phyloP scores from a whole-genome alignment of 2,888 invertebrate genomes.

The Caenorhabditis macrosperma region DNA sequence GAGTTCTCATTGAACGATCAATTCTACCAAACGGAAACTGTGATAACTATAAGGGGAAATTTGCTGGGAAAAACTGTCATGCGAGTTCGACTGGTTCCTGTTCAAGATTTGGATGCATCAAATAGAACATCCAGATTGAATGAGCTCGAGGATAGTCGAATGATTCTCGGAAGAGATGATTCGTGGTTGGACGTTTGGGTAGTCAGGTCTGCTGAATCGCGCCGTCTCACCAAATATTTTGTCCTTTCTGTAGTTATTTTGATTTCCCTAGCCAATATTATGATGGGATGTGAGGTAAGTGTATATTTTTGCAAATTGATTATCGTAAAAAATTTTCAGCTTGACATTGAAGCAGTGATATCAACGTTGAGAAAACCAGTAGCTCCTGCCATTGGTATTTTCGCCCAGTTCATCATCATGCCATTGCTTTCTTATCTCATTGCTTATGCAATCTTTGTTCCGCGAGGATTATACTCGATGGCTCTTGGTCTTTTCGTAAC shows the following conservation, averaged over 20 bases:
- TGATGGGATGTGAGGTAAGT: constrained; percentile 79
- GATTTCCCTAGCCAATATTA: constrained; percentile 77
- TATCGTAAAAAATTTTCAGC: constrained; percentile 58
- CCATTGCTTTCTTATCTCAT: constrained; percentile 81
- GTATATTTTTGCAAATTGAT: not conserved
- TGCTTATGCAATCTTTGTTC: constrained; percentile 73
- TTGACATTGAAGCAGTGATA: constrained; percentile 75
- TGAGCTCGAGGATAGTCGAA: not conserved
- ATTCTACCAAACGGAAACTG: constrained; percentile 54
- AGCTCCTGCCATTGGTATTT: constrained; percentile 82
- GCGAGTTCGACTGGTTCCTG: constrained; percentile 59
- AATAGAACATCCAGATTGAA: not conserved
- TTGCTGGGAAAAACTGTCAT: constrained; percentile 71
- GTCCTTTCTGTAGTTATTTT: constrained; percentile 75
- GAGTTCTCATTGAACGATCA: constrained; percentile 22
- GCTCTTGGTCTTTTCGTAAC: constrained; percentile 80
- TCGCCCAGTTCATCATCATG: constrained; percentile 83
- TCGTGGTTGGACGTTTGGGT: constrained; percentile 69
- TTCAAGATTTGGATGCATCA: constrained; percentile 11
- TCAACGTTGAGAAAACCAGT: constrained; percentile 81
- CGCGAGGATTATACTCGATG: constrained; percentile 73
- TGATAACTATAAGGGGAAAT: constrained; percentile 65
- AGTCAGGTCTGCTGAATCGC: constrained; percentile 56
- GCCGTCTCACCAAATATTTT: constrained; percentile 72
- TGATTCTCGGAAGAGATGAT: not conserved